These are phyloP conservation scores for Buteo buteo DNA, from an alignment of 2,113 vertebrate species.

Conservation along the genomic window DNA sequence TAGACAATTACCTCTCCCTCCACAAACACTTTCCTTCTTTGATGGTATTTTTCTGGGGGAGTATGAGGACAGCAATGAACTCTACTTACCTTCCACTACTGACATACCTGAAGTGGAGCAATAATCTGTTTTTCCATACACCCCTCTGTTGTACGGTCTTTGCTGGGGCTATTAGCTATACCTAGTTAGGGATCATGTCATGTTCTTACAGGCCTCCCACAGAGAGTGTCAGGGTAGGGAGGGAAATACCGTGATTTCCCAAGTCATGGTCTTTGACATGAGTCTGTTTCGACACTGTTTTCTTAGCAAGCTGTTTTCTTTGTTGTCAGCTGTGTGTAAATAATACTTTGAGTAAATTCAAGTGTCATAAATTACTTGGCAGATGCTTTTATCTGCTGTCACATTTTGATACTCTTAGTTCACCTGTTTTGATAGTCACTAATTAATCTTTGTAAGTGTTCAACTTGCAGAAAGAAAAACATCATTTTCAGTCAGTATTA, in stretches of 20 bases:
- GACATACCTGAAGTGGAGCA: not conserved
- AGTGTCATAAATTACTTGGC: not conserved
- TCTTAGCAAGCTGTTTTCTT: not conserved
- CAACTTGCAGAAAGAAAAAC: not conserved
- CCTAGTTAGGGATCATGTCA: not conserved
- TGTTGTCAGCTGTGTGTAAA: not conserved
- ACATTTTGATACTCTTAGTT: conserved; percentile 6
- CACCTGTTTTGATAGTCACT: conserved; percentile 1
- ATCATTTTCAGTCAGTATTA: not conserved
- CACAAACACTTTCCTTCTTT: not conserved
- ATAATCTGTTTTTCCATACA: not conserved
- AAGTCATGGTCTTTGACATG: not conserved
- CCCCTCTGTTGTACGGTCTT: not conserved
- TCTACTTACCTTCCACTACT: not conserved
- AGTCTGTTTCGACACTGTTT: not conserved
- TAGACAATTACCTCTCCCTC: not conserved
- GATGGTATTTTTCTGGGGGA: not conserved
- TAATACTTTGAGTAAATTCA: not conserved
- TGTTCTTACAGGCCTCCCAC: not conserved
- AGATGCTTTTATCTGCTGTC: not conserved
- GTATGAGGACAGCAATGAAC: not conserved
- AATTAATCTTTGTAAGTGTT: not conserved
- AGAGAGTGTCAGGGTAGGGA: not conserved
- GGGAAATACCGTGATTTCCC: not conserved
- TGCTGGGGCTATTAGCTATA: not conserved